These are phyloP conservation scores for Choristoneura rosaceana DNA, from an alignment of 2,888 invertebrate genomes.

Conservation along the genomic window DNA sequence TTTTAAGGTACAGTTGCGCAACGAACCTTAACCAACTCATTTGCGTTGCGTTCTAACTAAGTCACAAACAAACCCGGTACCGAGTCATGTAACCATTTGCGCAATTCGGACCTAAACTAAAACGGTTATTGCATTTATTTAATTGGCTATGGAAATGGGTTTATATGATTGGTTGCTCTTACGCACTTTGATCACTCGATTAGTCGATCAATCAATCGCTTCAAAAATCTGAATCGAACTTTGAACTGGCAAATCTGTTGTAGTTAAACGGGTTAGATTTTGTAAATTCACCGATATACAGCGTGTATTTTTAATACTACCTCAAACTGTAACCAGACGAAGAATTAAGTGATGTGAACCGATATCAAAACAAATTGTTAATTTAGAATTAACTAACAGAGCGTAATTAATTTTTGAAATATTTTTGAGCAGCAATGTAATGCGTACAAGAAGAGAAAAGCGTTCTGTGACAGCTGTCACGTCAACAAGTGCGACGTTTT, in stretches of 20 bases:
- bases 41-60: slow-evolving; percentile 20
- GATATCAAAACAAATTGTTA: too few relatives aligned
- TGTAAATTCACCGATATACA: background rate
- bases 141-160: slow-evolving; percentile 6
- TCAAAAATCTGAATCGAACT: slow-evolving; percentile 6
- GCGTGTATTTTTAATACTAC: too few relatives aligned
- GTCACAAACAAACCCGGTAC: slow-evolving; percentile 8
- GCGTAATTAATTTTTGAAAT: too few relatives aligned
- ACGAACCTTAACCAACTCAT: slow-evolving; percentile 34
- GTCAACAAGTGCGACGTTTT: too few relatives aligned
- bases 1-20: slow-evolving; percentile 25
- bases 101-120: slow-evolving; percentile 26
- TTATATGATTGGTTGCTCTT: slow-evolving; percentile 10
- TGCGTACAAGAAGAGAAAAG: too few relatives aligned
- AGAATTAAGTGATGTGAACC: too few relatives aligned
- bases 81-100: slow-evolving; percentile 26
- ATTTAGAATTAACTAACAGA: too few relatives aligned
- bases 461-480: too few relatives aligned
- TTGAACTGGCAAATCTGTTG: background rate
- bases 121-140: slow-evolving; percentile 21
- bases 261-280: background rate
- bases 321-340: too few relatives aligned
- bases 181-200: slow-evolving; percentile 17
- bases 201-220: background rate
- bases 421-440: too few relatives aligned